Conservation (phyloP, 53 echinoderm and acorn worm genomes). For the Mesocentrotus franciscanus region DNA sequence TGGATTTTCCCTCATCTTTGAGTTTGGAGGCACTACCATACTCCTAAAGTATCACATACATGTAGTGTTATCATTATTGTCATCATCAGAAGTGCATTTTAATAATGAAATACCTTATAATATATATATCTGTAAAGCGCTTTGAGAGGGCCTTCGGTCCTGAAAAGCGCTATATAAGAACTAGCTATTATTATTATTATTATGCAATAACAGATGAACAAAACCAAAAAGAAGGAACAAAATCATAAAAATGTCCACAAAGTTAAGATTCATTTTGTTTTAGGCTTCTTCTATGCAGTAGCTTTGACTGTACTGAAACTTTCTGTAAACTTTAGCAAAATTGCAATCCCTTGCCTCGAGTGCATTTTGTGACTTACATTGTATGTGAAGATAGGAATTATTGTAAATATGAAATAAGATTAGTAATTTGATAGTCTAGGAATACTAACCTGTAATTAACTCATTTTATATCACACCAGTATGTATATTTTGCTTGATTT, state of each 20-base stretch:
- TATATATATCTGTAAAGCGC: too few relatives aligned
- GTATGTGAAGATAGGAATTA: not conserved
- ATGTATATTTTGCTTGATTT: slow-evolving; percentile 26
- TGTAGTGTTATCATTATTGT: too few relatives aligned
- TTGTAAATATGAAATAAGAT: not conserved
- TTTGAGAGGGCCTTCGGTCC: too few relatives aligned
- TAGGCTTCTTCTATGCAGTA: not conserved
- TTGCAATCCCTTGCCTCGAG: not conserved
- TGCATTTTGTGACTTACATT: not conserved
- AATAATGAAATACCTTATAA: not conserved
- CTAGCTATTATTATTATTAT: too few relatives aligned
- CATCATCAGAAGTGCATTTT: not conserved
- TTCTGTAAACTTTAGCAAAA: not conserved
- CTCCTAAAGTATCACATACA: not conserved
- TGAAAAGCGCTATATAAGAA: too few relatives aligned
- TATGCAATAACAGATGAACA: not conserved
- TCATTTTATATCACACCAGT: not conserved
- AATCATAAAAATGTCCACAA: not conserved
- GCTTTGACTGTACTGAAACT: not conserved
- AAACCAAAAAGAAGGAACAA: not conserved
- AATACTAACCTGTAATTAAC: not conserved
- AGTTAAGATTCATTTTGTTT: not conserved
- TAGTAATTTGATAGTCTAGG: not conserved
- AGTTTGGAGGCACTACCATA: not conserved
- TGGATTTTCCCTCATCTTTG: not conserved